Evolutionary conservation across 2,888 invertebrate species (phyloP).

Genomic region (Drosophila austrosaltans): DNA sequence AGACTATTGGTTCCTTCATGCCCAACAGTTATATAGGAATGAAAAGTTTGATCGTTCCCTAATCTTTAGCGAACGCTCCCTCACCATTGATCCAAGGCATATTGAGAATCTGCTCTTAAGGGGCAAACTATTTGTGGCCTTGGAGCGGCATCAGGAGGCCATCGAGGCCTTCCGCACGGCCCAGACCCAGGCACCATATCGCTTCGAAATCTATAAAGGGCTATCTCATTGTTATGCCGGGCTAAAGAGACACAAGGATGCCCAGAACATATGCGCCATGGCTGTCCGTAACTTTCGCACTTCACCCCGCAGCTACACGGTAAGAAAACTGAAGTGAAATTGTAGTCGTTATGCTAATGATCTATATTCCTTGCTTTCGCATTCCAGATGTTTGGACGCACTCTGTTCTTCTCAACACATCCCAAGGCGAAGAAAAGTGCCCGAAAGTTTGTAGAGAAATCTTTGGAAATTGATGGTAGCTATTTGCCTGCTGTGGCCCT

Average conservation of each 20-base stretch:
- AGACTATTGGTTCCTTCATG: conserved; percentile 91
- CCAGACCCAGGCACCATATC: conserved; percentile 79
- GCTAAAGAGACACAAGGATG: conserved; percentile 88
- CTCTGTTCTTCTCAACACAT: conserved; percentile 87
- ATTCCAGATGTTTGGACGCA: conserved; percentile 89
- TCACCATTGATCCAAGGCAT: conserved; percentile 86
- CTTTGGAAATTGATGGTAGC: conserved; percentile 88
- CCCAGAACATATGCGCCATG: conserved; percentile 88
- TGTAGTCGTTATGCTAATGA: too few species aligned
- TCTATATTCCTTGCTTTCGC: too few species aligned
- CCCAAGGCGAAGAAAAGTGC: conserved; percentile 85
- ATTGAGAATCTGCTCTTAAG: conserved; percentile 90
- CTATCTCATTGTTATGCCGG: conserved; percentile 90
- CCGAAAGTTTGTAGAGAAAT: conserved; percentile 89
- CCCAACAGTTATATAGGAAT: conserved; percentile 87
- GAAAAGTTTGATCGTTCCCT: conserved; percentile 88
- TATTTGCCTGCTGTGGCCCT: conserved; percentile 89
- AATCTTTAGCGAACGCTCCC: conserved; percentile 86
- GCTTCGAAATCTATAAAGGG: conserved; percentile 90
- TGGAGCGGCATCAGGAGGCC: conserved; percentile 79
- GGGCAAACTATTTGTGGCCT: conserved; percentile 83
- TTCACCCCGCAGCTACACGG: conserved; percentile 89
- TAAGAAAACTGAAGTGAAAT: conserved; percentile 79
- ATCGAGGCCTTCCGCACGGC: conserved; percentile 75
- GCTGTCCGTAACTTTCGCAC: conserved; percentile 89